Evolutionary conservation across 2,113 vertebrate genomes (phyloP).

Genomic region (Corythornis cristatus): DNA sequence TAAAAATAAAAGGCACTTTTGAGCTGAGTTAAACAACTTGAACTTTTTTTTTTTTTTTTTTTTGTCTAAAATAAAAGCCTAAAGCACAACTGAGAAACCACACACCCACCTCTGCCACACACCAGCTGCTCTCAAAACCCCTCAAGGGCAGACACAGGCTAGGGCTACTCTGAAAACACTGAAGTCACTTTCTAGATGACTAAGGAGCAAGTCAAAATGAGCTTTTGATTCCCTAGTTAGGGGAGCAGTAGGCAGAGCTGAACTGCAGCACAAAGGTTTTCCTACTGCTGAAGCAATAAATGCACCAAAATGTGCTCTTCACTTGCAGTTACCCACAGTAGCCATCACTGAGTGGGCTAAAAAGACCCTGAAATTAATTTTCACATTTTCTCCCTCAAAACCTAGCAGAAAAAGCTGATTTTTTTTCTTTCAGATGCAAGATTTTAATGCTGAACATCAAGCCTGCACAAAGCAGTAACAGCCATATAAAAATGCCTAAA

Average conservation of each 20-base stretch:
- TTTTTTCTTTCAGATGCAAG: neutral
- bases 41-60: neutral
- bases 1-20: neutral
- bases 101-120: neutral
- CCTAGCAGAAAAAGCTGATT: neutral
- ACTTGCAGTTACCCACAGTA: neutral
- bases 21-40: neutral
- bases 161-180: neutral
- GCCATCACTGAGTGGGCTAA: neutral
- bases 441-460: neutral
- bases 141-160: neutral
- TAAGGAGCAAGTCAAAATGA: neutral
- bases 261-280: slow-evolving; percentile 53
- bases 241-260: neutral
- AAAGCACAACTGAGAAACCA: slow-evolving; percentile 27
- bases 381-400: accelerated
- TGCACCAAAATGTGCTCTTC: neutral
- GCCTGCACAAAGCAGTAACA: neutral
- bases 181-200: neutral
- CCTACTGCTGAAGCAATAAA: slow-evolving; percentile 28
- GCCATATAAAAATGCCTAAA: neutral
- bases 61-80: neutral
- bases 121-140: neutral
- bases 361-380: neutral
- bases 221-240: slow-evolving; percentile 8